These are phyloP conservation scores for Agrochola circellaris DNA, from an alignment of 2,888 invertebrate species.

Conservation along the genomic window DNA sequence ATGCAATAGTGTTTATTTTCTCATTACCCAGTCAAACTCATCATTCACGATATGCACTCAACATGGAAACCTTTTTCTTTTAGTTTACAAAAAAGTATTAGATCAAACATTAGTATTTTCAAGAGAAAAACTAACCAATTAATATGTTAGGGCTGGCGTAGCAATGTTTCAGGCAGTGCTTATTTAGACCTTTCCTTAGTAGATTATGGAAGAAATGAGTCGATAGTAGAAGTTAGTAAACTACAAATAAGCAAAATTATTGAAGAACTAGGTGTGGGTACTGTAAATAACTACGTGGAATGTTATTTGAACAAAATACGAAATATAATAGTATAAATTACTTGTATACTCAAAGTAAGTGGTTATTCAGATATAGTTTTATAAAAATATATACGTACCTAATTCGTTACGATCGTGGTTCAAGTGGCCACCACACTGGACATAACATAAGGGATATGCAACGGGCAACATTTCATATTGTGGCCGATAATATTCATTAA, in stretches of 20 bases:
- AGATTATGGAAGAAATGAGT: not conserved
- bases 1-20: slow-evolving; percentile 47
- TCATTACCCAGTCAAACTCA: not conserved
- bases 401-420: slow-evolving; percentile 34
- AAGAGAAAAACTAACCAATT: not conserved
- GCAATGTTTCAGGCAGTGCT: not conserved
- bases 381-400: slow-evolving; percentile 57
- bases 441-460: slow-evolving; percentile 50
- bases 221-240: not conserved
- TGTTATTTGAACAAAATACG: not conserved
- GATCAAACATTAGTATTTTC: not conserved
- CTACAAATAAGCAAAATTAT: slow-evolving; percentile 22
- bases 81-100: not conserved
- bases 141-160: not conserved
- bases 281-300: not conserved
- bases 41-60: slow-evolving; percentile 16
- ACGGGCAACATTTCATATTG: slow-evolving; percentile 44
- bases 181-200: not conserved
- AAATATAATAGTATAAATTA: not conserved
- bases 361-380: slow-evolving; percentile 54
- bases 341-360: slow-evolving; percentile 15
- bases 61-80: not conserved
- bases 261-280: not conserved
- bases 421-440: slow-evolving; percentile 15
- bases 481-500: slow-evolving; percentile 51